These are phyloP conservation scores for Drepanosiphum platanoidis DNA, from an alignment of 2,888 invertebrate genomes.

Conservation along the genomic window DNA sequence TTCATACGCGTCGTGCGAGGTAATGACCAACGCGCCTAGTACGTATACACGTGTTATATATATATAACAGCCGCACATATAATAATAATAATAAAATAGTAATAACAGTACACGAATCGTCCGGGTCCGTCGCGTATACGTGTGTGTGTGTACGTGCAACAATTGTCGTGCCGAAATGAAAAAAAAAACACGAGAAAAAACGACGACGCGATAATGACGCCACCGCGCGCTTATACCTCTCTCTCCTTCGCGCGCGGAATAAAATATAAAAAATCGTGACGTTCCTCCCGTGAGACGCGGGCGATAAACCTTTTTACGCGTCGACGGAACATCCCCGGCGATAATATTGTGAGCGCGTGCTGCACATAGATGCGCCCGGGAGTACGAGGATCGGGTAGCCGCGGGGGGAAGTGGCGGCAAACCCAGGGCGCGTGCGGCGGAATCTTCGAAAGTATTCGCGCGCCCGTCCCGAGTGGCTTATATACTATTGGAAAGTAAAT, in stretches of 20 bases:
- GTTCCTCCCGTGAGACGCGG: conserved; percentile 30
- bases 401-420: too few relatives aligned
- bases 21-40: conserved; percentile 11
- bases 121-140: too few relatives aligned
- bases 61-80: neutral
- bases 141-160: neutral
- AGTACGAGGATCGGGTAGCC: too few relatives aligned
- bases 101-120: neutral
- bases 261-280: conserved; percentile 52
- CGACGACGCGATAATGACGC: neutral
- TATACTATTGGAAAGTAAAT: conserved; percentile 39
- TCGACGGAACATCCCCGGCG: conserved; percentile 1
- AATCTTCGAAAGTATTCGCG: too few relatives aligned
- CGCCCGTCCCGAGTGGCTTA: too few relatives aligned
- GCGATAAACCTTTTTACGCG: neutral
- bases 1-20: conserved; percentile 39
- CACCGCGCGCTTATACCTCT: neutral
- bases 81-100: conserved; percentile 2
- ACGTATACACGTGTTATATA: neutral
- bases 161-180: conserved; percentile 42
- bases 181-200: neutral
- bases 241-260: neutral
- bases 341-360: too few relatives aligned
- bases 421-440: too few relatives aligned
- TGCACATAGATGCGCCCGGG: too few relatives aligned